These are phyloP conservation scores for Adelges cooleyi DNA, from an alignment of 1,140 invertebrate genomes.

Conservation along the genomic window DNA sequence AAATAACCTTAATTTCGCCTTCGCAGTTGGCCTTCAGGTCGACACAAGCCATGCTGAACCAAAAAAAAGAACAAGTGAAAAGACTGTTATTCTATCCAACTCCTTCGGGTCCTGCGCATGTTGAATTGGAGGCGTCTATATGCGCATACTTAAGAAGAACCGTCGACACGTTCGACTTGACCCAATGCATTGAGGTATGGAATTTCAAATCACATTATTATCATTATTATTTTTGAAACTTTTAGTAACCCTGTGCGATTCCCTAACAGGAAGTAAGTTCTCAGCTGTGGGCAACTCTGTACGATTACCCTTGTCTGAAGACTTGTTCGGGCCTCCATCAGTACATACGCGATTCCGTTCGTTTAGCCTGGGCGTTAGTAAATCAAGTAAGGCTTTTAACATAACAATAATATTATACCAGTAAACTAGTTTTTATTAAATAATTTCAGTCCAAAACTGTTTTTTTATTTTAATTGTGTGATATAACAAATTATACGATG, in stretches of 20 bases:
- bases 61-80: conserved; percentile 43
- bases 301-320: conserved; percentile 62
- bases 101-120: conserved; percentile 32
- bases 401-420: not conserved
- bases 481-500: no score
- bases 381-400: conserved; percentile 40
- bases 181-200: conserved; percentile 45
- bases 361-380: conserved; percentile 52
- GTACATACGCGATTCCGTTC: conserved; percentile 53
- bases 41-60: conserved; percentile 41
- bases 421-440: not conserved
- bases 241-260: not conserved
- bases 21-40: conserved; percentile 50
- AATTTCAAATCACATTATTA: not conserved
- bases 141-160: conserved; percentile 43
- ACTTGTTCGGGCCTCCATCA: conserved; percentile 47
- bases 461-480: not conserved
- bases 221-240: not conserved
- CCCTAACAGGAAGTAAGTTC: conserved; percentile 47
- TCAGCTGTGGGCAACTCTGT: conserved; percentile 56
- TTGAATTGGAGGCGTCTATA: conserved; percentile 44
- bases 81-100: conserved; percentile 43
- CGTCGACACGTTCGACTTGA: conserved; percentile 45
- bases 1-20: conserved; percentile 1
- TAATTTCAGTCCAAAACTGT: not conserved